A percentile compares a stretch with the other conserved stretches of the same genome.
Evolutionary conservation across 2,113 vertebrate genomes (phyloP).

Genomic region (Aldabrachelys gigantea): DNA sequence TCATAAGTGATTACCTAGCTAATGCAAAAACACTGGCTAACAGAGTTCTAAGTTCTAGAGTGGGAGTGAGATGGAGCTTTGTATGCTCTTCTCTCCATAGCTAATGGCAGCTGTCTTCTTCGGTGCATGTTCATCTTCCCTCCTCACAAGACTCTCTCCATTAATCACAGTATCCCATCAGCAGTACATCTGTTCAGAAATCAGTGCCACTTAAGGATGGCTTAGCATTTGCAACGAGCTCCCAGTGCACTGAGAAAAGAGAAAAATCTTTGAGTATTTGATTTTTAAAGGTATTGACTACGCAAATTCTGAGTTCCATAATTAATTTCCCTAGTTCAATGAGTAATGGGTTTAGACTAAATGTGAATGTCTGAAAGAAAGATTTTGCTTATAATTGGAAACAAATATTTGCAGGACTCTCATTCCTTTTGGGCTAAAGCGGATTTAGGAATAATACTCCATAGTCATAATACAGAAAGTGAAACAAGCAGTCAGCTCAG

Average conservation of each 20-base stretch:
- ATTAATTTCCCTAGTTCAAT: background rate
- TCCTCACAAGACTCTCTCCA: background rate
- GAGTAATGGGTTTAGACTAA: background rate
- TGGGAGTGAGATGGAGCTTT: background rate
- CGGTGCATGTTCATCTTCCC: background rate
- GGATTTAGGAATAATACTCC: background rate
- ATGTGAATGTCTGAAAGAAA: background rate
- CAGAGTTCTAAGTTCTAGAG: background rate
- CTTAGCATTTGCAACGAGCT: fast-evolving
- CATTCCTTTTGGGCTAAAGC: background rate
- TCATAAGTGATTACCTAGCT: background rate
- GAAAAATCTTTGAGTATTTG: background rate
- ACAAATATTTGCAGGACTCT: background rate
- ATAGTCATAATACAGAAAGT: background rate
- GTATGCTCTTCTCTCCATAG: background rate
- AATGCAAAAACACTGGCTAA: background rate
- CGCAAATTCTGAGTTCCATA: background rate
- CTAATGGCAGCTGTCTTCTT: background rate
- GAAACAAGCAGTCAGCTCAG: background rate
- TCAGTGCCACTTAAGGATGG: background rate
- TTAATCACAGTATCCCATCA: background rate
- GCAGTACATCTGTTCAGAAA: background rate
- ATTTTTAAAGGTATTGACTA: background rate
- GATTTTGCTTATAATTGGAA: background rate
- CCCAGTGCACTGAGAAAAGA: fast-evolving